Evolutionary conservation across 2,113 vertebrate genomes (phyloP), one percentile per base, ranked within the genome.

Genomic region (Indicator indicator): DNA sequence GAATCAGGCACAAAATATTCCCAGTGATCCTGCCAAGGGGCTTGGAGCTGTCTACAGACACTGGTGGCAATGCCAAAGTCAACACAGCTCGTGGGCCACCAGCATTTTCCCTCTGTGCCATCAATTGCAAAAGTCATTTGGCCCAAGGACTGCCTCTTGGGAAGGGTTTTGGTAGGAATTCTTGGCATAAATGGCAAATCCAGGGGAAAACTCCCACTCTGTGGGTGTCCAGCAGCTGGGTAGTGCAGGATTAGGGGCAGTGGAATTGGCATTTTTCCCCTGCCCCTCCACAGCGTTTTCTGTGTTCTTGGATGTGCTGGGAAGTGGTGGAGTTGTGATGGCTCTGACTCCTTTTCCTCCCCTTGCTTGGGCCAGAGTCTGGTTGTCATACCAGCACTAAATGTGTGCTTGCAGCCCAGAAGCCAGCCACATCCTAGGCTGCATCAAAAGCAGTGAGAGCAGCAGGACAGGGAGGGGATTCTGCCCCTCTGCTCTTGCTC

Each of bases 241-340:
- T 9, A 76, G 27, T 4, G 32, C 2, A 60, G 33, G 33, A n/a
- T 58, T 42, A 46, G 63, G 8, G 15, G 21, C 42, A n/a, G 3
- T 26, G 33, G 27, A 59, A 67, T 0, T 60, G n/a, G 30, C 20
- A 33, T 1, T 58, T 85, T 65, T 81, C 59, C 20, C 4, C 42
- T 62, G 21, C 63, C 14, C n/a, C 38, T 68, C 32, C 59, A 33
- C 7, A 9, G 2, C 9, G 26, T 54, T 84, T 48, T 2, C 3
- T 6, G 7, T 48, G 84, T 65, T 40, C 18, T n/a, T 9, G 3
- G 48, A 9, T 11, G 1, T 1, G 3, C 59, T 68, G 77, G 7
- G 40, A 71, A 73, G 15, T 1, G 20, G 5, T 28, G 16, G 73
- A 72, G 24, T 13, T 3, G 0, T 3, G 0, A 52, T 23, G n/a